phyloP scores from a whole-genome alignment of 2,113 vertebrate genomes.

The Oncorhynchus tshawytscha region DNA sequence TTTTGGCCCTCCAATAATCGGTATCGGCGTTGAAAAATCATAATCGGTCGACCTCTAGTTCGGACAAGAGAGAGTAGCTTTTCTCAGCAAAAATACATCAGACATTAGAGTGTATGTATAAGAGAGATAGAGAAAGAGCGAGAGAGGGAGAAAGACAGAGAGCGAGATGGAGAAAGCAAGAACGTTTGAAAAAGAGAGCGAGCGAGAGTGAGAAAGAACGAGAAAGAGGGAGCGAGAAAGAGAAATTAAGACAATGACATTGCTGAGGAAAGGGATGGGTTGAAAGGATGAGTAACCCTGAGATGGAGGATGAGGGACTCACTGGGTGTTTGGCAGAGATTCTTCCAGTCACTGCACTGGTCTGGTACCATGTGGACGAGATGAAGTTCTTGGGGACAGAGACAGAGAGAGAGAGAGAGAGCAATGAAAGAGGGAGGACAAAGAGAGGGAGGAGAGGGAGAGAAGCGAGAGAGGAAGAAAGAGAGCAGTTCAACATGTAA shows the following conservation, averaged over 20 bases:
- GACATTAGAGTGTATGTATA: too few species aligned
- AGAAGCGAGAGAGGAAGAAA: neutral
- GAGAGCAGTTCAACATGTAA: neutral
- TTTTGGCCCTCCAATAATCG: too few species aligned
- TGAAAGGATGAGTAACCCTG: neutral
- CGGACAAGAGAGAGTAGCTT: too few species aligned
- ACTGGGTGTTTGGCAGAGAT: constrained; percentile 88
- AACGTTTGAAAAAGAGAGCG: neutral
- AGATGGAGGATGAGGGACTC: constrained; percentile 58
- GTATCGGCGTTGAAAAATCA: too few species aligned
- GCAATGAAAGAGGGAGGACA: neutral
- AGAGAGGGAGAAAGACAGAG: too few species aligned
- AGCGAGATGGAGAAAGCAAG: neutral
- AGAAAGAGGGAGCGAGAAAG: neutral
- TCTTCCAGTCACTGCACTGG: constrained; percentile 85
- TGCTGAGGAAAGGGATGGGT: neutral
- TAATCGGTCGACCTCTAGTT: too few species aligned
- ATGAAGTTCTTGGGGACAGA: constrained; percentile 65
- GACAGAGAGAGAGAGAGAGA: constrained; percentile 51
- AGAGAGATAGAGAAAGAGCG: too few species aligned
- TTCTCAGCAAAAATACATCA: too few species aligned
- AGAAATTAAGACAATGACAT: too few species aligned
- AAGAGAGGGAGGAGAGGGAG: neutral
- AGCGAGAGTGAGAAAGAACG: too few species aligned
- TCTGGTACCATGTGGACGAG: constrained; percentile 75